Conservation (phyloP, 2,888 invertebrate genomes). For the Pachycephus smyrnensis region DNA sequence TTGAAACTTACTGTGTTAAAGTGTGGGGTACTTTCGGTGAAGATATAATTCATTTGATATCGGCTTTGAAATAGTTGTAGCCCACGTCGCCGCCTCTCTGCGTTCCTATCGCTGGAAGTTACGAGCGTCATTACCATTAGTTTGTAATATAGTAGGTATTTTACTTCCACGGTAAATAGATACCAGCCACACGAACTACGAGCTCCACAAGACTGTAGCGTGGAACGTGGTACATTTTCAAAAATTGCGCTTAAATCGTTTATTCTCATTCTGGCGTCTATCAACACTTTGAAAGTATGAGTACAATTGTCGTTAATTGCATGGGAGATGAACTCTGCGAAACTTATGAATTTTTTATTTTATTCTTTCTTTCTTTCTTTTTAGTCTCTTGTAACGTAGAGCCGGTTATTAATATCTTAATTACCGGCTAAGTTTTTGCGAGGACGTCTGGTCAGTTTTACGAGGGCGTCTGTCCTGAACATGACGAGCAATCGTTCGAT, state of each 20-base stretch:
- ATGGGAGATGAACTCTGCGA: not conserved
- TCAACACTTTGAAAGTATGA: not conserved
- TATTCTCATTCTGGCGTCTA: not conserved
- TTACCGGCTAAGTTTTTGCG: conserved; percentile 35
- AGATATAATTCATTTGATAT: conserved; percentile 29
- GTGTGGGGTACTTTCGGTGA: not conserved
- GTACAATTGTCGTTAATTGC: not conserved
- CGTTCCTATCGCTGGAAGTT: conserved; percentile 52
- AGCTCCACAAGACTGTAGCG: too few species aligned
- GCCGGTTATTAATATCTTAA: conserved; percentile 44
- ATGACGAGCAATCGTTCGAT: not conserved
- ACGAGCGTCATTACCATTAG: conserved; percentile 58
- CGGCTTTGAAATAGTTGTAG: conserved; percentile 12
- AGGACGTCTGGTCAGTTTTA: conserved; percentile 33
- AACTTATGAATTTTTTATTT: not conserved
- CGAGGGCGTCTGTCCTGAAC: not conserved
- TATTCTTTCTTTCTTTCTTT: not conserved
- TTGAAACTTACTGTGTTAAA: not conserved
- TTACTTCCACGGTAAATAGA: not conserved
- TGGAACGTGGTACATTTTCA: not conserved
- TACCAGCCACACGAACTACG: too few species aligned
- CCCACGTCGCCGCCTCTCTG: conserved; percentile 3
- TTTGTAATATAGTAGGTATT: conserved; percentile 46
- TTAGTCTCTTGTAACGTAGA: not conserved
- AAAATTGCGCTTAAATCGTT: not conserved